A percentile compares a stretch with the other conserved stretches of the same genome.
Conservation (phyloP, 2,888 invertebrate genomes). For the Epinotia brunnichana region DNA sequence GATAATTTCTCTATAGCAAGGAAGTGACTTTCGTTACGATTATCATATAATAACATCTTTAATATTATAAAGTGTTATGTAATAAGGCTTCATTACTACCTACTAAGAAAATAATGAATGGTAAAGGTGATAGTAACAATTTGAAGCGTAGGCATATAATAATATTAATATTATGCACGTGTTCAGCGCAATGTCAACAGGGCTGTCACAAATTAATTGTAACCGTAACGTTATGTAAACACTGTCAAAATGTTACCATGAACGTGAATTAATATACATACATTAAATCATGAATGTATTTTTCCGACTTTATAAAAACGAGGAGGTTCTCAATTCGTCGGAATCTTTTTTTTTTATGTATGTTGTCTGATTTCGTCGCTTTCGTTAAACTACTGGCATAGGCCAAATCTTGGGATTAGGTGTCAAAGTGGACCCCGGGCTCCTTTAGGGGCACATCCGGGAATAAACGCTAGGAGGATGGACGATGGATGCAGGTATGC, state of each 20-base stretch:
- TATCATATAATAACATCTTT: constrained; percentile 25
- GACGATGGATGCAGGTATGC: no score
- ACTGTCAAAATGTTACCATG: background rate
- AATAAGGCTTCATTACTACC: constrained; percentile 1
- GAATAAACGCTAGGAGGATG: no score
- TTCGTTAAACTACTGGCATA: no score
- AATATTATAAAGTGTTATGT: constrained; percentile 7
- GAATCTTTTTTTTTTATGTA: no score
- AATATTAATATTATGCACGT: background rate
- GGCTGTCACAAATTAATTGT: constrained; percentile 18
- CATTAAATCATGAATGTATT: background rate
- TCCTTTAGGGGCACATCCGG: no score
- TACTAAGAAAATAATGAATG: constrained; percentile 9
- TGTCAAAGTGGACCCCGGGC: no score
- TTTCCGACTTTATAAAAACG: no score
- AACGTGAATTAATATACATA: background rate
- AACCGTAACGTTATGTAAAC: constrained; percentile 7
- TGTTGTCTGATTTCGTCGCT: no score
- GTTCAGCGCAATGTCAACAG: constrained; percentile 20
- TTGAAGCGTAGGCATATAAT: constrained; percentile 25
- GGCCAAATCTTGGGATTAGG: no score
- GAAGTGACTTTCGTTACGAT: constrained; percentile 17
- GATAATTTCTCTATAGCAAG: constrained; percentile 10
- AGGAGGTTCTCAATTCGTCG: no score
- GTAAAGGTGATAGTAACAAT: background rate